Base-by-base conservation (phyloP, 2,797 vertebrate genomes). In the Enteromius fasciolatus region DNA sequence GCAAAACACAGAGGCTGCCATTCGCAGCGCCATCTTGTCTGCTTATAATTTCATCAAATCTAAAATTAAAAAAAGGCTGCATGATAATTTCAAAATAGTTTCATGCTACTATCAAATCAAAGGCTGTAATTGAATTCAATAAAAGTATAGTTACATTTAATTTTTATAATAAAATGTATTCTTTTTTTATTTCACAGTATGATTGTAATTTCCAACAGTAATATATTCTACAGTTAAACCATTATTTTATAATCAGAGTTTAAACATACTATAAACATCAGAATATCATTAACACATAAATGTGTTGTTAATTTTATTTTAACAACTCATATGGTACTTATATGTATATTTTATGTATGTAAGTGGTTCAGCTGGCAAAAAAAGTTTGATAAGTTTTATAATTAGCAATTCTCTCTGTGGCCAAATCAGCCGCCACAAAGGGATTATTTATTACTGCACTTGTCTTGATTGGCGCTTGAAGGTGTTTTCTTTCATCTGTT, bases 401-500 rank as follows among this genome's bases (percentile, higher is more conserved):
- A 36, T 64, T 48, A 61, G 12, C 9, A 72, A 23, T 23, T 72
- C 14, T 72, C 20, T 33, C 25, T 70, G 12, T 59, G 52, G n/a
- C 8, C 36, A 61, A 41, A 41, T 44, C 54, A 59, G 64, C 23
- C 4, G 1, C 3, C 17, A 80, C 66, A 31, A 23, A 41, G 50
- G 23, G 9, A 28, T 20, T 69, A 36, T 59, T 70, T 80, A 23
- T 76, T 63, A 46, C 25, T 31, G 4, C 41, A 67, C 17, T 64
- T 17, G 46, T 46, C 39, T 7, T 72, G 41, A 48, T 61, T 72
- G 54, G 44, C 6, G 5, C 41, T 72, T 33, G 17, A 81, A 72
- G 14, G 59, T 66, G 69, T 64, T 52, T 23, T 20, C 31, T 73
- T 74, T 66, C 59, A 73, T 81, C 31, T 81, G 59, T 36, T 52